Percentiles rank a stretch among this genome's conserved stretches.
phyloP scores from a whole-genome alignment of 2,888 invertebrate genomes.

The Agonopterix subpropinquella region DNA sequence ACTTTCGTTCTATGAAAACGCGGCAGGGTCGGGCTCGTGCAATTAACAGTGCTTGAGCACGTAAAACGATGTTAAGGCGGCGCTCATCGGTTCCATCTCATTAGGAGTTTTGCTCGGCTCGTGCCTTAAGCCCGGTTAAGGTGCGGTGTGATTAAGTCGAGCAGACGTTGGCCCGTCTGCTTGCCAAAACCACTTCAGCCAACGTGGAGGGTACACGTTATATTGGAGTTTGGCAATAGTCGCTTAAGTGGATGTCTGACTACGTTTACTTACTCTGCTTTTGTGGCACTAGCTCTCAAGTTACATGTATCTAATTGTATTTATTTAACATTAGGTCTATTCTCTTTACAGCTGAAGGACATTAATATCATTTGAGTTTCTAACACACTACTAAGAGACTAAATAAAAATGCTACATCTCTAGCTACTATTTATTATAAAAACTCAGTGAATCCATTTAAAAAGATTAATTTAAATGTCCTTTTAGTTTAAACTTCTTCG shows the following conservation, averaged over 20 bases:
- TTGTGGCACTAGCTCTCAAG: slow-evolving; percentile 16
- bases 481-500: slow-evolving; percentile 7
- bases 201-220: slow-evolving; percentile 35
- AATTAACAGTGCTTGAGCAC: slow-evolving; percentile 45
- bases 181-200: slow-evolving; percentile 67
- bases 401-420: slow-evolving; percentile 35
- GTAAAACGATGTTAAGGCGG: slow-evolving; percentile 44
- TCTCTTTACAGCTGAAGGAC: neutral
- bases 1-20: slow-evolving; percentile 15
- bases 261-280: slow-evolving; percentile 36
- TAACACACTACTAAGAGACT: neutral
- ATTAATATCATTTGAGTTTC: neutral
- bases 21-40: slow-evolving; percentile 16
- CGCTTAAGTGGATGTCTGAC: slow-evolving; percentile 33
- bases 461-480: slow-evolving; percentile 6
- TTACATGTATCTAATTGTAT: slow-evolving; percentile 24
- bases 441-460: slow-evolving; percentile 1
- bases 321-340: neutral
- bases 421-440: slow-evolving; percentile 24
- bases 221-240: slow-evolving; percentile 57
- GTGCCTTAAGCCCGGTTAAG: slow-evolving; percentile 50
- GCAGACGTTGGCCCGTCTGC: slow-evolving; percentile 49
- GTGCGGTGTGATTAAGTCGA: slow-evolving; percentile 62
- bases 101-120: slow-evolving; percentile 53
- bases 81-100: slow-evolving; percentile 56